Percentiles rank a stretch among this genome's conserved stretches.
These are phyloP conservation scores for Holacanthella duospinosa DNA, from an alignment of 2,888 invertebrate genomes.

Conservation along the genomic window DNA sequence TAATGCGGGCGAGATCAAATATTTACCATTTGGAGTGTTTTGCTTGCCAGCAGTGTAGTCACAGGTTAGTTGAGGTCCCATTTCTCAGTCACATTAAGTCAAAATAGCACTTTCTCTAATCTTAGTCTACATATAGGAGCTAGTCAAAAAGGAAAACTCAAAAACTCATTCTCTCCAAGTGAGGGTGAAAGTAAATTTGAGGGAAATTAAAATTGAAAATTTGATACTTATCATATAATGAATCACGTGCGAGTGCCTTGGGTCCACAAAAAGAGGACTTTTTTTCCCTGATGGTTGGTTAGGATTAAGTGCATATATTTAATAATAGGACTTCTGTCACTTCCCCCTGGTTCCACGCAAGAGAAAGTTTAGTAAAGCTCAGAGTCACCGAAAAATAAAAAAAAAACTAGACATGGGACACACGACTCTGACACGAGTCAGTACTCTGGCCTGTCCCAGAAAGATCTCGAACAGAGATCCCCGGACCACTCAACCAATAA, in stretches of 20 bases:
- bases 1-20: constrained; percentile 78
- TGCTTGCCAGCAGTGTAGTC: constrained; percentile 88
- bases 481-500: background rate
- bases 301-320: constrained; percentile 12
- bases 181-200: constrained; percentile 26
- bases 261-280: background rate
- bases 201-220: constrained; percentile 39
- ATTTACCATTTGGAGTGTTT: constrained; percentile 91
- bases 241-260: constrained; percentile 34
- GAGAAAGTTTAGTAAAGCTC: background rate
- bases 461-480: background rate
- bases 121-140: background rate
- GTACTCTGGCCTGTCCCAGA: background rate
- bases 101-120: background rate
- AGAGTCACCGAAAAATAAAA: background rate
- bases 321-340: constrained; percentile 2
- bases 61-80: constrained; percentile 65
- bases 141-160: background rate
- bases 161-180: background rate
- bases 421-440: background rate
- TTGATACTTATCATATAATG: constrained; percentile 38
- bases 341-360: background rate
- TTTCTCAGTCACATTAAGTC: background rate
- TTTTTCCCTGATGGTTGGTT: background rate
- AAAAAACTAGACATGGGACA: background rate